Evolutionary conservation across 2,888 invertebrate species (phyloP).

Genomic region (Drosophila birchii): DNA sequence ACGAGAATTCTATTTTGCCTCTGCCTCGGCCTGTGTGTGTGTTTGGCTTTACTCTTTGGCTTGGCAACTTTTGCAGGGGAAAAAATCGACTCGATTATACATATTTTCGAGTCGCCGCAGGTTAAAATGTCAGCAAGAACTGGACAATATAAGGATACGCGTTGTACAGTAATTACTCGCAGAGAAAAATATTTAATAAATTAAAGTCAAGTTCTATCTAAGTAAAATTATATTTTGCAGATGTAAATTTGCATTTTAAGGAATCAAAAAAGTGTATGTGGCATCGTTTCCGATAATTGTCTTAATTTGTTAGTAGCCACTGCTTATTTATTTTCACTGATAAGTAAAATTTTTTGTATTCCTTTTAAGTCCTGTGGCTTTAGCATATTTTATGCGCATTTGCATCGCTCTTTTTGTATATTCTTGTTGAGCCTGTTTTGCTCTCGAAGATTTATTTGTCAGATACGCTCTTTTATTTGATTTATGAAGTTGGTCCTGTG

Average conservation of each 20-base stretch:
- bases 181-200: neutral
- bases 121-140: slow-evolving; percentile 67
- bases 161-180: slow-evolving; percentile 32
- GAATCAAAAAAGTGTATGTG: too few relatives aligned
- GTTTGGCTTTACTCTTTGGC: slow-evolving; percentile 32
- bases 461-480: slow-evolving; percentile 63
- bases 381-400: slow-evolving; percentile 60
- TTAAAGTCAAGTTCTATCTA: neutral
- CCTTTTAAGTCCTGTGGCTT: slow-evolving; percentile 47
- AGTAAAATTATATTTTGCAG: neutral
- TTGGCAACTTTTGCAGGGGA: slow-evolving; percentile 51
- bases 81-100: slow-evolving; percentile 13
- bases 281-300: neutral
- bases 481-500: slow-evolving; percentile 58
- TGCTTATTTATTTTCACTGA: slow-evolving; percentile 20
- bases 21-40: neutral
- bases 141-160: slow-evolving; percentile 46
- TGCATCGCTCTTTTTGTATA: slow-evolving; percentile 35
- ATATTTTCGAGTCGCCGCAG: slow-evolving; percentile 55
- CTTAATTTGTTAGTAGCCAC: slow-evolving; percentile 6
- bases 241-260: neutral
- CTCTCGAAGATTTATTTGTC: slow-evolving; percentile 64
- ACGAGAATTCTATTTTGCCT: slow-evolving; percentile 12
- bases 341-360: slow-evolving; percentile 27
- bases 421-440: slow-evolving; percentile 20